phyloP scores from a whole-genome alignment of 2,113 vertebrate genomes.

The Oryzias curvinotus region DNA sequence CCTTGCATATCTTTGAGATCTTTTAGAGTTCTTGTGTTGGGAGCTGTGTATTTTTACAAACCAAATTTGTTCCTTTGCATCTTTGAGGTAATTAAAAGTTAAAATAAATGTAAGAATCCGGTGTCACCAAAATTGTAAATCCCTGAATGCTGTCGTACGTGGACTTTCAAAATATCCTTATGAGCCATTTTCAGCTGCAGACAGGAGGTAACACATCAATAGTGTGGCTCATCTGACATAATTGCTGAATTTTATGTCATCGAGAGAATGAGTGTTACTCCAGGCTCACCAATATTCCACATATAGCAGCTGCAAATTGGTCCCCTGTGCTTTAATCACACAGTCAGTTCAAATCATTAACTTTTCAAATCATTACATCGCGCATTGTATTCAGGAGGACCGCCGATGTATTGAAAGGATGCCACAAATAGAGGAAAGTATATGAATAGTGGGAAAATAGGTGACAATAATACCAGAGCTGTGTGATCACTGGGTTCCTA shows the following conservation, averaged over 20 bases:
- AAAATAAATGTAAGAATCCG: too few relatives aligned
- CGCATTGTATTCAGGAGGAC: conserved; percentile 54
- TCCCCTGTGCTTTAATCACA: conserved; percentile 71
- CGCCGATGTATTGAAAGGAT: conserved; percentile 58
- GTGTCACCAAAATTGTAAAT: conserved; percentile 25
- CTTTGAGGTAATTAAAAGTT: too few relatives aligned
- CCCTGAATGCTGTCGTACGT: conserved; percentile 40
- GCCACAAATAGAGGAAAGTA: conserved; percentile 43
- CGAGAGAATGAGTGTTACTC: conserved; percentile 54
- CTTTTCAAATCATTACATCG: conserved; percentile 73
- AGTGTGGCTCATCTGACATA: conserved; percentile 61
- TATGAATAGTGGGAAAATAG: conserved; percentile 43
- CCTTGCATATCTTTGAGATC: too few relatives aligned
- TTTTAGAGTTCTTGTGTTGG: too few relatives aligned
- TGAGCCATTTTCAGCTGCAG: conserved; percentile 41
- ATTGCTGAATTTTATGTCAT: conserved; percentile 67
- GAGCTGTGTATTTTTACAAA: too few relatives aligned
- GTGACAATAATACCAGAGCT: conserved; percentile 51
- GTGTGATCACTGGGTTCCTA: conserved; percentile 41
- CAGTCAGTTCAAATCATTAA: conserved; percentile 69
- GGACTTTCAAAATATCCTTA: conserved; percentile 37
- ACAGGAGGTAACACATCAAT: conserved; percentile 60
- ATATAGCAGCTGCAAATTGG: conserved; percentile 67
- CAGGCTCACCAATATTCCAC: conserved; percentile 59
- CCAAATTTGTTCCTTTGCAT: too few relatives aligned